phyloP scores from a whole-genome alignment of 1,140 invertebrate genomes.

The Pararge aegeria region DNA sequence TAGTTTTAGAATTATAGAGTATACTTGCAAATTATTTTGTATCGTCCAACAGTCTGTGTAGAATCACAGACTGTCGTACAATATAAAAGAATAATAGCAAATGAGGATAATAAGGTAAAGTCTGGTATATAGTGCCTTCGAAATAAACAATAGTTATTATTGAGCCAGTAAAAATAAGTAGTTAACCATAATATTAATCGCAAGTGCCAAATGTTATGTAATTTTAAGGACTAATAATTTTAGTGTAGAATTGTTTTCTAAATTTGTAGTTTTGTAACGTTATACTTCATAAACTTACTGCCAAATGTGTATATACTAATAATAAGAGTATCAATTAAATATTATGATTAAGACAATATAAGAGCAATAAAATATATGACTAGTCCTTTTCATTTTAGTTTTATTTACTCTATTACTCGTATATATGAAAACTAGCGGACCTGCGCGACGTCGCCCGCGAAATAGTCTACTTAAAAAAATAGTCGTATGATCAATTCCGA shows the following conservation, averaged over 20 bases:
- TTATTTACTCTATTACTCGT: not conserved
- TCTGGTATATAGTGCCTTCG: slow-evolving; percentile 1
- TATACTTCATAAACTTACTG: slow-evolving; percentile 10
- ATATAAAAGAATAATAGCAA: not conserved
- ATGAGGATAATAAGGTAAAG: not conserved
- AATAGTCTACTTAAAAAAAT: too few relatives aligned
- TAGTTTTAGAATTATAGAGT: too few relatives aligned
- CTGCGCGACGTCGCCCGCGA: too few relatives aligned
- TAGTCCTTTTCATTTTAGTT: not conserved
- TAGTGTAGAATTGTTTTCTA: slow-evolving; percentile 1
- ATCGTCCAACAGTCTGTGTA: too few relatives aligned
- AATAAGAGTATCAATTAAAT: not conserved
- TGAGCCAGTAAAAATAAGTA: slow-evolving; percentile 4
- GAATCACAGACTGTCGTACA: too few relatives aligned
- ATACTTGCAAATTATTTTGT: too few relatives aligned
- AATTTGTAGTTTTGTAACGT: slow-evolving; percentile 2
- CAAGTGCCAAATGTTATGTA: slow-evolving; percentile 24
- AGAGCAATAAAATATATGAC: slow-evolving; percentile 11
- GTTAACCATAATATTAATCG: slow-evolving; percentile 7
- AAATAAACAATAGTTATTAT: not conserved
- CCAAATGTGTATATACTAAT: slow-evolving; percentile 22
- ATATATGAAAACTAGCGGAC: too few relatives aligned
- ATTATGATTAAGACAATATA: not conserved
- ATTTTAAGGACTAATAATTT: not conserved
- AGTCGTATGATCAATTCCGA: too few relatives aligned